Evolutionary conservation across 2,797 vertebrate species (phyloP).

Genomic region (Sandelia bainsii): DNA sequence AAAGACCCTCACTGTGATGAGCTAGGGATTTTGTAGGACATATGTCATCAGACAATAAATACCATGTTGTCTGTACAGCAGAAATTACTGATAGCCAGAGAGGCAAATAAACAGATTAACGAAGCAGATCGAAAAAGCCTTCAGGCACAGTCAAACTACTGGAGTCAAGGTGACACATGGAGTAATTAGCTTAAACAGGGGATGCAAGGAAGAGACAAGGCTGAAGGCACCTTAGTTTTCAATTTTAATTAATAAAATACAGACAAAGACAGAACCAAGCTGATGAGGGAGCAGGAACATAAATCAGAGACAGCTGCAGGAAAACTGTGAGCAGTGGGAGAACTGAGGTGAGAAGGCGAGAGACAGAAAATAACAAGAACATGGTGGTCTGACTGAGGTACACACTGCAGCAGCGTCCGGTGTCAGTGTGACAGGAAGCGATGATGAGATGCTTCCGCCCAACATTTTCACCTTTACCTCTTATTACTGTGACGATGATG

Average conservation of each 20-base stretch:
- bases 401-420: not conserved
- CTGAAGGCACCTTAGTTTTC: not conserved
- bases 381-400: constrained; percentile 17
- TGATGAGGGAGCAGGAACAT: not conserved
- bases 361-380: constrained; percentile 37
- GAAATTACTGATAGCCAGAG: not conserved
- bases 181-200: not conserved
- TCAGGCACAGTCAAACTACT: not conserved
- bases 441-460: not conserved
- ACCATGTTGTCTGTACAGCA: not conserved
- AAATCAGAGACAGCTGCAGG: not conserved
- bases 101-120: not conserved
- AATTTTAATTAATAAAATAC: not conserved
- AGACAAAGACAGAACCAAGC: not conserved
- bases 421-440: not conserved
- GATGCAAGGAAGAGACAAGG: not conserved
- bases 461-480: constrained; percentile 25
- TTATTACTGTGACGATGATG: not conserved
- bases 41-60: too few species aligned
- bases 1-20: too few species aligned
- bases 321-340: constrained; percentile 20
- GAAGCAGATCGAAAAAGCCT: not conserved
- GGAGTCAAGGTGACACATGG: not conserved
- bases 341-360: constrained; percentile 40
- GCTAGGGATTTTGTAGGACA: too few species aligned